Base-by-base conservation (phyloP, 1,140 invertebrate genomes). In the Helicorthomorpha holstii region DNA sequence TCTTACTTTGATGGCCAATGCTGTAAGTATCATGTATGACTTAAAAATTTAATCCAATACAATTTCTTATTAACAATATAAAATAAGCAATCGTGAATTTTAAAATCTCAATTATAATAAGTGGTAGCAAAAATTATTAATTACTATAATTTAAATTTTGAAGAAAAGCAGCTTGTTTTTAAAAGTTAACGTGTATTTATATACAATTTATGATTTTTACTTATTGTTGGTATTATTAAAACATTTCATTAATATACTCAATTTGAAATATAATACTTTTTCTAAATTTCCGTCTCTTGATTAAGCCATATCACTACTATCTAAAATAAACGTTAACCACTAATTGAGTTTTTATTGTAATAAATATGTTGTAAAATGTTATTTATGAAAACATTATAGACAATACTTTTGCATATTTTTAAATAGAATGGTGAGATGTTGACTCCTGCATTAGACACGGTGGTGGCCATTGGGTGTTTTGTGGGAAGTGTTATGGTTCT, bases 391-490 rank as follows among this genome's bases (percentile, higher is more conserved):
- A 46, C 10, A 19, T 46, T 46, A 46, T 14, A 46, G 23, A 46
- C 19, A 10, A 10, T n/a, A 10, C 10, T 46, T 46, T 19, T 46
- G 12, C 23, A 19, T 10, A 7, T 46, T 46, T 24, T 22, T 27
- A 10, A 42, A 38, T 49, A 49, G 48, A 27, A 34, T 7, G 48
- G 24, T 26, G 48, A 34, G 10, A 21, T 42, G n/a, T 49, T 49
- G 12, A 19, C 41, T 4, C 4, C 4, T 7, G 7, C 4, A 26
- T 10, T 34, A 4, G 48, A 49, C 24, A 4, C 26, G 7, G 21
- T 49, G 4, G n/a, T 49, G 4, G 26, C 22, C 24, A 49, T 34
- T 49, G 22, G 48, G 4, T 49, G 48, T 21, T n/a, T 49, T 12
- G 48, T 49, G 7, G 22, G 22, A 26, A 4, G 4, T 7, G n/a